Conservation (phyloP, 2,888 invertebrate genomes). For the Congeria kusceri region DNA sequence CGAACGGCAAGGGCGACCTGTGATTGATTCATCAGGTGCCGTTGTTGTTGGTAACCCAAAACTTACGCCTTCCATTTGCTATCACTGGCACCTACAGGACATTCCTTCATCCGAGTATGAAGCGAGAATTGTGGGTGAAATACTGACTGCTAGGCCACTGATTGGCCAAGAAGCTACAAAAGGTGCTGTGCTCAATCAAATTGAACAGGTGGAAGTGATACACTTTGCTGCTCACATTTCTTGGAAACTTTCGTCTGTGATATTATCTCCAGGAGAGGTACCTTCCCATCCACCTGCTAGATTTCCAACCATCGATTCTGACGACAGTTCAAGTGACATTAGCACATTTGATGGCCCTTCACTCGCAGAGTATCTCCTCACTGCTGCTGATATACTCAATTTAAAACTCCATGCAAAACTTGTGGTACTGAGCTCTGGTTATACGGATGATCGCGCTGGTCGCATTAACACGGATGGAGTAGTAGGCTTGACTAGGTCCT, state of each 20-base stretch:
- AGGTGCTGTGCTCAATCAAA: conserved; percentile 92
- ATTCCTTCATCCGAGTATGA: conserved; percentile 96
- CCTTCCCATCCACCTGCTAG: conserved; percentile 66
- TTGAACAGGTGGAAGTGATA: conserved; percentile 90
- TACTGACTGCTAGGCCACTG: conserved; percentile 90
- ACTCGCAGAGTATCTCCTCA: conserved; percentile 93
- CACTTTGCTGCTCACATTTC: conserved; percentile 97
- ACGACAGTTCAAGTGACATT: conserved; percentile 80
- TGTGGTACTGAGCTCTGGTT: conserved; percentile 90
- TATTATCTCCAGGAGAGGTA: conserved; percentile 90
- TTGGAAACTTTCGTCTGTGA: conserved; percentile 96
- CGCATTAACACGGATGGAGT: conserved; percentile 91
- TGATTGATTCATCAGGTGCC: conserved; percentile 83
- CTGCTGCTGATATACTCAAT: conserved; percentile 93
- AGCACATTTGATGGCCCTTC: conserved; percentile 90
- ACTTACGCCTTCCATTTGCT: conserved; percentile 90
- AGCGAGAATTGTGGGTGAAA: conserved; percentile 95
- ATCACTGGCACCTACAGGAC: conserved; percentile 94
- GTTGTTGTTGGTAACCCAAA: conserved; percentile 94
- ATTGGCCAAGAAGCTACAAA: conserved; percentile 90
- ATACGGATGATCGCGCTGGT: conserved; percentile 87
- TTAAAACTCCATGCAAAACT: conserved; percentile 94
- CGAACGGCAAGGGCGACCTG: conserved; percentile 75
- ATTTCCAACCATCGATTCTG: conserved; percentile 76
- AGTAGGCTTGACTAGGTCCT: conserved; percentile 90